Conservation (phyloP, 1,140 invertebrate genomes). For the Ericerus pela region DNA sequence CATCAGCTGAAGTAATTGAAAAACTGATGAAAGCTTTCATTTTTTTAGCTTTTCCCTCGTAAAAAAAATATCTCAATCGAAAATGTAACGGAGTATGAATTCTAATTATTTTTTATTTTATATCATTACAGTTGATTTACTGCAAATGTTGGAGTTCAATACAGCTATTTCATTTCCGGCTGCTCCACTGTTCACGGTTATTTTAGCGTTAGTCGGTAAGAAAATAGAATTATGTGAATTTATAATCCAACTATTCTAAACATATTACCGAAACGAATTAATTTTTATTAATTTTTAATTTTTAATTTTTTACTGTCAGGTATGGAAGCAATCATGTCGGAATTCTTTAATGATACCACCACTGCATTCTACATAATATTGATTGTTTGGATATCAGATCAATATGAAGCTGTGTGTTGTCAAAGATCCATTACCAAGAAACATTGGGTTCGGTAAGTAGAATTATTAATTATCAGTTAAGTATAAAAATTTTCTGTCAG, state of each 20-base stretch:
- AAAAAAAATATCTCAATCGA: too few relatives aligned
- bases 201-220: conserved; percentile 93
- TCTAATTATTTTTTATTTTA: conserved; percentile 26
- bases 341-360: conserved; percentile 97
- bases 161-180: conserved; percentile 84
- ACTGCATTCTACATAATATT: conserved; percentile 98
- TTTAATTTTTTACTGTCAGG: conserved; percentile 41
- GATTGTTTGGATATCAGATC: conserved; percentile 97
- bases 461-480: too few relatives aligned
- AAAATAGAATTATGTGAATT: too few relatives aligned
- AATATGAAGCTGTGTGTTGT: conserved; percentile 96
- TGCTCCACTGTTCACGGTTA: conserved; percentile 88
- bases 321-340: conserved; percentile 99
- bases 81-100: neutral
- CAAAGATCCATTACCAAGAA: conserved; percentile 87
- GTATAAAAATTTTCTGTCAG: too few relatives aligned
- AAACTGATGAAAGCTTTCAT: too few relatives aligned
- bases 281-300: too few relatives aligned
- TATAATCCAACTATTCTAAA: too few relatives aligned
- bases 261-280: too few relatives aligned
- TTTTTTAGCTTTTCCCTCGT: too few relatives aligned
- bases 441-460: conserved; percentile 80
- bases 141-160: conserved; percentile 95
- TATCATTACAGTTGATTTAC: conserved; percentile 82
- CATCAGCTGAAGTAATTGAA: too few relatives aligned